Evolutionary conservation across 2,888 invertebrate genomes (phyloP).

Genomic region (Athetis lepigone): DNA sequence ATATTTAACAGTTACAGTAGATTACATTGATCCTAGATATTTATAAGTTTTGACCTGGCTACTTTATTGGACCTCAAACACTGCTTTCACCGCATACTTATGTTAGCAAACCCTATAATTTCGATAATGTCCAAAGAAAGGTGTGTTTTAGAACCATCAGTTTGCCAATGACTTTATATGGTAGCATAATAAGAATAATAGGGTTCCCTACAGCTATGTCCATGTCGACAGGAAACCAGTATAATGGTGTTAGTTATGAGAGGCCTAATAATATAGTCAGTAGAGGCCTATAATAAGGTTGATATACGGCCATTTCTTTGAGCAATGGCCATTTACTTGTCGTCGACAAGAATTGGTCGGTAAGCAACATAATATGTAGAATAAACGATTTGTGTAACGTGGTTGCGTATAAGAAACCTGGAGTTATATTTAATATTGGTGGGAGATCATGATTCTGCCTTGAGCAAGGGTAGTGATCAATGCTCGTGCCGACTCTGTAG

Average conservation of each 20-base stretch:
- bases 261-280: not conserved
- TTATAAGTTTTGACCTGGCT: not conserved
- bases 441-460: no score
- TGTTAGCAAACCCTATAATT: slow-evolving; percentile 1
- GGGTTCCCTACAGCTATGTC: slow-evolving; percentile 8
- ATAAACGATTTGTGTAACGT: no score
- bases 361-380: no score
- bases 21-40: not conserved
- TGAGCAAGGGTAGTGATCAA: no score
- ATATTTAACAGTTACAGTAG: no score
- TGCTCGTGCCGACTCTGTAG: no score
- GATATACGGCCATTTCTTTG: no score
- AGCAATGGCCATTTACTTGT: not conserved
- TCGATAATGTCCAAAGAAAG: slow-evolving; percentile 22
- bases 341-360: not conserved
- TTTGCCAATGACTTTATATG: slow-evolving; percentile 15
- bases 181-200: not conserved
- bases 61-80: not conserved
- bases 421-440: no score
- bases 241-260: not conserved
- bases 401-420: no score
- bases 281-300: not conserved
- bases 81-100: not conserved
- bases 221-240: not conserved
- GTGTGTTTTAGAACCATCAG: slow-evolving; percentile 8